Evolutionary conservation across 1,140 invertebrate species (phyloP).

Genomic region (Lasaia peninsularis): DNA sequence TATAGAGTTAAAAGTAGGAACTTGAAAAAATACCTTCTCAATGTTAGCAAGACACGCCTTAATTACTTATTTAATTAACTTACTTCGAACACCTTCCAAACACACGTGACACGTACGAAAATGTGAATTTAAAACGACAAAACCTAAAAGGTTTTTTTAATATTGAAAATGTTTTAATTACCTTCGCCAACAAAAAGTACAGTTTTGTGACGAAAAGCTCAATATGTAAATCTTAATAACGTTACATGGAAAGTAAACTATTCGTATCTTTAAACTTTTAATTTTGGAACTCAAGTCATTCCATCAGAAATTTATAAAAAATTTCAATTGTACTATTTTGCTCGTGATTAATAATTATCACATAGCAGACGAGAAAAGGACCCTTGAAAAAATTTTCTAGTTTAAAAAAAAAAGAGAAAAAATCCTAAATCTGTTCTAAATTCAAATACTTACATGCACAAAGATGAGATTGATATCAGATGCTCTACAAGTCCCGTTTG

Average conservation of each 20-base stretch:
- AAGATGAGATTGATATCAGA: conserved; percentile 20
- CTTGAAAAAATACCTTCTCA: neutral
- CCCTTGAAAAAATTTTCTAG: neutral
- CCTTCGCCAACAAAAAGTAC: too few relatives aligned
- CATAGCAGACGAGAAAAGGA: too few relatives aligned
- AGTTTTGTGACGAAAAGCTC: too few relatives aligned
- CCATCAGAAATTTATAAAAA: too few relatives aligned
- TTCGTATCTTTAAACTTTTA: too few relatives aligned
- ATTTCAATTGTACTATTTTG: too few relatives aligned
- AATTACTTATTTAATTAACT: conserved; percentile 11
- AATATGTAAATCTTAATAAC: too few relatives aligned
- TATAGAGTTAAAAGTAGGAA: too few relatives aligned
- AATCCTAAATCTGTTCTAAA: neutral
- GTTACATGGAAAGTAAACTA: too few relatives aligned
- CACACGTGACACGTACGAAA: neutral
- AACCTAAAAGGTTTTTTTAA: neutral
- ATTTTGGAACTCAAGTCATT: too few relatives aligned
- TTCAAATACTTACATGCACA: conserved; percentile 1
- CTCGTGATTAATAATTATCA: too few relatives aligned
- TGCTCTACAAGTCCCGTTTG: conserved; percentile 42
- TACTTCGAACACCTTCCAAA: neutral
- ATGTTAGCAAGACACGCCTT: neutral
- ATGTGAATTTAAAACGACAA: neutral
- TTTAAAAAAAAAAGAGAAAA: neutral
- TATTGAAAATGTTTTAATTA: neutral